Evolutionary conservation across 2,888 invertebrate genomes (phyloP).

Genomic region (Gari tellinella): DNA sequence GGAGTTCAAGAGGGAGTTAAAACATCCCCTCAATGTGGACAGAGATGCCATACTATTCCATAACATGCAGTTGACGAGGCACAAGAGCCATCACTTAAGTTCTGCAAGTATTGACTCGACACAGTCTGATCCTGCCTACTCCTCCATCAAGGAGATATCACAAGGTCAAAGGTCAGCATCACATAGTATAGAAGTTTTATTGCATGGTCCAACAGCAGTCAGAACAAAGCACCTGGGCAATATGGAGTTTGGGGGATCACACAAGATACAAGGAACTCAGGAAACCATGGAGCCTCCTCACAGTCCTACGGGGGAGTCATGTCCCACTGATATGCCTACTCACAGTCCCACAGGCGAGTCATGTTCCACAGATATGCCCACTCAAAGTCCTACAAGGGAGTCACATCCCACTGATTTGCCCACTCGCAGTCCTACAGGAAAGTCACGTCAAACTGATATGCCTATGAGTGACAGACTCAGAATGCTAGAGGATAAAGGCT

Average conservation of each 20-base stretch:
- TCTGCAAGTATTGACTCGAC: slow-evolving; percentile 75
- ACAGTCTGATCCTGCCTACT: slow-evolving; percentile 75
- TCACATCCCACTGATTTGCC: too few species aligned
- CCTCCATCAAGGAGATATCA: slow-evolving; percentile 64
- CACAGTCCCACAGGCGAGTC: slow-evolving; percentile 28
- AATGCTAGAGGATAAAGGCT: slow-evolving; percentile 49
- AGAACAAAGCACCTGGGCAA: too few species aligned
- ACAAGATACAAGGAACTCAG: slow-evolving; percentile 22
- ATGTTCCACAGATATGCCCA: slow-evolving; percentile 50
- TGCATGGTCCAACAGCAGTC: slow-evolving; percentile 58
- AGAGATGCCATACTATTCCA: slow-evolving; percentile 79
- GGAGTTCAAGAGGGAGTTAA: slow-evolving; percentile 64
- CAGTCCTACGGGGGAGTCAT: slow-evolving; percentile 27
- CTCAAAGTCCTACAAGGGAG: too few species aligned
- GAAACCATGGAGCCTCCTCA: slow-evolving; percentile 7
- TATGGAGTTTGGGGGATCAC: slow-evolving; percentile 33
- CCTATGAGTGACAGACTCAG: slow-evolving; percentile 40
- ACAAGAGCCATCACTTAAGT: slow-evolving; percentile 68
- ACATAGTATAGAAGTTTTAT: slow-evolving; percentile 79
- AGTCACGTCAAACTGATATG: slow-evolving; percentile 51
- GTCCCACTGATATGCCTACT: slow-evolving; percentile 38
- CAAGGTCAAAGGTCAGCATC: slow-evolving; percentile 66
- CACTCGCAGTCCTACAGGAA: too few species aligned
- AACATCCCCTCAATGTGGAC: slow-evolving; percentile 71
- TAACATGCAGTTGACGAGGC: slow-evolving; percentile 75